Evolutionary conservation across 2,113 vertebrate genomes (phyloP).

Genomic region (Coregonus clupeaformis): DNA sequence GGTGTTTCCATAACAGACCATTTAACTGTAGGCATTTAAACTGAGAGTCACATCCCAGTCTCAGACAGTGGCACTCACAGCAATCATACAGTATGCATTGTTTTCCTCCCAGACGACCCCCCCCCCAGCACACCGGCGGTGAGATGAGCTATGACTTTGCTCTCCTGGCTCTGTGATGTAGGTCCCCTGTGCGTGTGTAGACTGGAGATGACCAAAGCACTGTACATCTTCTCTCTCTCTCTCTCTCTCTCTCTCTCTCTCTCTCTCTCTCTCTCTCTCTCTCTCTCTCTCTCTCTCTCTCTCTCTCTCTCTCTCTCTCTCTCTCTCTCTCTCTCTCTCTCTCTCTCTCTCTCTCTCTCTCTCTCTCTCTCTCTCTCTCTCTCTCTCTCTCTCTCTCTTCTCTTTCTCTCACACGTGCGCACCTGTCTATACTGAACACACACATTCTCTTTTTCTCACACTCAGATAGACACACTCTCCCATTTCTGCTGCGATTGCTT

Average conservation of each 20-base stretch:
- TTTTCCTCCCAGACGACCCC: constrained; percentile 20
- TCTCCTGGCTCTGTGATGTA: too few relatives aligned
- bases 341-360: background rate
- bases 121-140: constrained; percentile 9
- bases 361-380: background rate
- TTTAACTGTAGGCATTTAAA: constrained; percentile 10
- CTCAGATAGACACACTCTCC: too few relatives aligned
- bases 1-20: too few relatives aligned
- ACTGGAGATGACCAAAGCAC: constrained; percentile 29
- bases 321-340: too few relatives aligned
- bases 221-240: constrained; percentile 23
- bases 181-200: constrained; percentile 19
- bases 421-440: too few relatives aligned
- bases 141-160: background rate
- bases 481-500: too few relatives aligned
- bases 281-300: background rate
- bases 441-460: too few relatives aligned
- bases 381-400: constrained; percentile 6
- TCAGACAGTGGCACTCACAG: constrained; percentile 4
- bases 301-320: background rate
- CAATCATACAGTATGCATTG: constrained; percentile 8
- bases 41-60: background rate
- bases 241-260: background rate
- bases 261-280: too few relatives aligned
- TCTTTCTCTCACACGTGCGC: too few relatives aligned